Conservation (phyloP, 2,888 invertebrate species). For the Trissolcus brochymenae region DNA sequence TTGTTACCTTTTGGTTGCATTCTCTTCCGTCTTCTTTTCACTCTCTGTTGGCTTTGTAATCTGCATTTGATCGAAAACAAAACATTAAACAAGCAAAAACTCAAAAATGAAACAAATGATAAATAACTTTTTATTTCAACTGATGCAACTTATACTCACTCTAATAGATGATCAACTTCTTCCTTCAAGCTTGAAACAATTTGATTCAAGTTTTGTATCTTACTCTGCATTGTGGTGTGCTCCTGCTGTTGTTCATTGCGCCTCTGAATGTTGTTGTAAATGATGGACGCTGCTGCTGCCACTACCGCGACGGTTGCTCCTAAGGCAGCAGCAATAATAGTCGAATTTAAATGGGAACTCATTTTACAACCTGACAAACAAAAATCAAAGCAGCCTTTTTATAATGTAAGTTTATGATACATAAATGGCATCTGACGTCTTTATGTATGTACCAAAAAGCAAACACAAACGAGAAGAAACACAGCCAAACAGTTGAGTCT, state of each 20-base stretch:
- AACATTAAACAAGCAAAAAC: not conserved
- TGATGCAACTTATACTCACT: constrained; percentile 5
- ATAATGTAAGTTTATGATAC: too few species aligned
- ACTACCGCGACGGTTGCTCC: constrained; percentile 71
- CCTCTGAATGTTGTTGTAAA: constrained; percentile 69
- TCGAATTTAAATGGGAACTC: constrained; percentile 23
- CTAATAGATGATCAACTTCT: constrained; percentile 58
- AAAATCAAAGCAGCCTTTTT: too few species aligned
- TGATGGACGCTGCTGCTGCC: constrained; percentile 68
- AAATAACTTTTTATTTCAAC: not conserved
- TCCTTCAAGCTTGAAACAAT: constrained; percentile 66
- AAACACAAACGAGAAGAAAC: too few species aligned
- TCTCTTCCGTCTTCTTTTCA: constrained; percentile 63
- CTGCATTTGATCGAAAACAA: not conserved
- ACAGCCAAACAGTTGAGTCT: too few species aligned
- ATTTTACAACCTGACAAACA: constrained; percentile 7
- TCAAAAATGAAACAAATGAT: not conserved
- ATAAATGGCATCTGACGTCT: too few species aligned
- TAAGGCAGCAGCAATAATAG: constrained; percentile 68
- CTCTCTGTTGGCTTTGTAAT: constrained; percentile 63
- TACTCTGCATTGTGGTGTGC: constrained; percentile 61
- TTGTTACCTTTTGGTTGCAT: constrained; percentile 61
- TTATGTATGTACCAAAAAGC: too few species aligned
- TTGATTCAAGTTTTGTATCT: constrained; percentile 66
- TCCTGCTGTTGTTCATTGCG: constrained; percentile 58